These are phyloP conservation scores for Setophaga coronata DNA, from an alignment of 2,113 vertebrate genomes.

Conservation along the genomic window DNA sequence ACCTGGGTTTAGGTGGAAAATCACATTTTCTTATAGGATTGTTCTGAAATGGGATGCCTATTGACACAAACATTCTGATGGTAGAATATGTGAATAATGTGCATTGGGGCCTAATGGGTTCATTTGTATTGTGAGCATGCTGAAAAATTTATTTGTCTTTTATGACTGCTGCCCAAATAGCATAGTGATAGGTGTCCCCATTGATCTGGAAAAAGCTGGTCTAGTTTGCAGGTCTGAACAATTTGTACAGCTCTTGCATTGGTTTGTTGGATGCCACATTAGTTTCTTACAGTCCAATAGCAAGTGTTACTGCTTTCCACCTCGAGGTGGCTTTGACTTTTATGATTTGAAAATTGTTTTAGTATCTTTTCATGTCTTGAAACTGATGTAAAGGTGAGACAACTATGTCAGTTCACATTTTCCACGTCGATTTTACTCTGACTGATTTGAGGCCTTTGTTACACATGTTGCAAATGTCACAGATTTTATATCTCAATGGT, in stretches of 20 bases:
- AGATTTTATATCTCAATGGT: neutral
- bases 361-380: neutral
- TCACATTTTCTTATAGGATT: neutral
- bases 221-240: neutral
- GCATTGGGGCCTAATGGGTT: neutral
- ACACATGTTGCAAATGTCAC: neutral
- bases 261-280: neutral
- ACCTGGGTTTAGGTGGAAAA: neutral
- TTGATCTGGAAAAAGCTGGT: neutral
- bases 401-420: neutral
- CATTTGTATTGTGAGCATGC: neutral
- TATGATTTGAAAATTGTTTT: neutral
- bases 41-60: neutral
- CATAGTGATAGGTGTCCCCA: neutral
- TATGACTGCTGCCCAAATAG: neutral
- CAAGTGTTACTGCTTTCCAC: neutral
- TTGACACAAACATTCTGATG: neutral
- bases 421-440: neutral
- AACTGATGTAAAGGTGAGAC: neutral
- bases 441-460: constrained; percentile 4
- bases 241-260: neutral
- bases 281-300: neutral
- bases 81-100: neutral
- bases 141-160: neutral
- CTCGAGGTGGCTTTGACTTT: neutral